Base-by-base conservation (phyloP, 2,888 invertebrate species). In the Ochropleura plecta region DNA sequence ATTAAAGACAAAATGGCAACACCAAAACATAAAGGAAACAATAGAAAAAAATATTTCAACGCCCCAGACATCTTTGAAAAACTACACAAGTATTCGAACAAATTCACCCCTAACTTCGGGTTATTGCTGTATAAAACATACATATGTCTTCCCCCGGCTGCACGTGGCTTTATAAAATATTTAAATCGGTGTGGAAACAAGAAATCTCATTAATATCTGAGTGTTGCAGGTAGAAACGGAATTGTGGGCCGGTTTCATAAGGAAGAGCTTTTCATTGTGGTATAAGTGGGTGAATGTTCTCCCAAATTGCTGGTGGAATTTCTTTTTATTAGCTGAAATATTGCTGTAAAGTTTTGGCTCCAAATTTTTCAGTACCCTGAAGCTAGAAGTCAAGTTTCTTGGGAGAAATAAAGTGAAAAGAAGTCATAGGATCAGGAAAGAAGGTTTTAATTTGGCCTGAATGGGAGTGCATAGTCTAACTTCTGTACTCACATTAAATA, bases 201-300 rank as follows among this genome's bases (percentile, higher is more conserved):
- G 86, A 88, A 87, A 87, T 84, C 88, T 90, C 90, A 90, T 91
- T 90, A 91, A 91, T 91, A 90, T 83, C 83, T 86, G 79, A 91
- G 90, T 78, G 74, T 85, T 68, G 78, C 72, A 85, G 83, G 83
- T 83, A 83, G 72, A 78, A 69, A 60, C 74, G 74, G 83, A 16
- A 85, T 82, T 82, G 82, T 82, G 51, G 82, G 64, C 62, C 67
- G 82, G 59, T 59, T 82, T 68, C 63, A 81, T 84, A 63, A 62
- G 69, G 55, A 60, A 75, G 63, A 63, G 48, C 57, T 60, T 44
- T 65, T 74, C 85, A 82, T 74, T 73, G 82, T 66, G 63, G 5
- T 6, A 10, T 78, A 81, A 81, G 70, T 68, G 77, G 70, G 72
- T 20, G 63, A 81, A 73, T 70, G 68, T 66, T n/a, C 63, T 65